Base-by-base conservation (phyloP, 2,888 invertebrate genomes). In the Epistrophella euchroma region DNA sequence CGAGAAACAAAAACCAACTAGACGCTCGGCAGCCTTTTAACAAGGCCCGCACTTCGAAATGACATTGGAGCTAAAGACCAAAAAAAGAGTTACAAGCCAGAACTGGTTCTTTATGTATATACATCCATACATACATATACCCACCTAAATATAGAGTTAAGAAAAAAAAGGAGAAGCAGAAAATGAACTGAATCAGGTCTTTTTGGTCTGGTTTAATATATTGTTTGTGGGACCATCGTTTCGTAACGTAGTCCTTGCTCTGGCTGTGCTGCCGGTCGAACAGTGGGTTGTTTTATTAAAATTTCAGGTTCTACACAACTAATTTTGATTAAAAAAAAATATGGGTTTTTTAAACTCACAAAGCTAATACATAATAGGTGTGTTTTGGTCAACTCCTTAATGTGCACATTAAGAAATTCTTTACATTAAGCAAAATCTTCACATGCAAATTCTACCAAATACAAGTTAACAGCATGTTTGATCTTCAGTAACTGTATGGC, bases 201-300 rank as follows among this genome's bases (percentile, higher is more conserved):
- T 50, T 64, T 64, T 70, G 74, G 74, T 32, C 60, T 74, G 83
- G 78, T 83, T 83, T 74, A 83, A 68, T 62, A 77, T 47, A 78
- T 78, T 78, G 78, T 83, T 83, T 83, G 78, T 64, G 47, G 40
- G 25, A 60, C 55, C 60, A 22, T 10, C 32, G 56, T 60, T 17
- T 10, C 32, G 56, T 60, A 19, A 19, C 15, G 37, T 22, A 25
- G 60, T 74, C 52, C 19, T 47, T 56, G 35, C 11, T 66, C 19
- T 35, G 11, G n/a, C 19, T 32, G 13, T 2, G 32, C 13, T 64
- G 28, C 9, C 15, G 19, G 19, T 37, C 60, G 7, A 22, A 60
- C 60, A 60, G 60, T 60, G 60, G 60, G 15, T 3, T 22, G 7
- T 19, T 58, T 58, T 56, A n/a, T 6, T 25, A n/a, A n/a, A n/a